A percentile compares a stretch with the other conserved stretches of the same genome.
These are phyloP conservation scores for Mormyrops boulengeri DNA, from an alignment of 2,797 vertebrate species.

Conservation along the genomic window DNA sequence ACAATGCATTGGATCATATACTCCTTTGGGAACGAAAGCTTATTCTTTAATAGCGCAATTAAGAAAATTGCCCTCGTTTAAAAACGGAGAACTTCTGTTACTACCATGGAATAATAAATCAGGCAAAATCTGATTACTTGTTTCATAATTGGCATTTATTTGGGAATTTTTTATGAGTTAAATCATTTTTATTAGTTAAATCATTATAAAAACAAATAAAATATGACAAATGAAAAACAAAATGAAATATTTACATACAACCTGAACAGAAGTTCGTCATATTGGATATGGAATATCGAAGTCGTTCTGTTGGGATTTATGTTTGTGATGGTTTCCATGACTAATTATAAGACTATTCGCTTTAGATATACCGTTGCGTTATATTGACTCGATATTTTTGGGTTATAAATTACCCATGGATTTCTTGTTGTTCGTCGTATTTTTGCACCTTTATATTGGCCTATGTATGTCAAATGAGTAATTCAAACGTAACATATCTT, in stretches of 20 bases:
- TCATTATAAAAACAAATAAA: not conserved
- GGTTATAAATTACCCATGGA: slow-evolving; percentile 1
- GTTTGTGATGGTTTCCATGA: not conserved
- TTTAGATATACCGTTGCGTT: not conserved
- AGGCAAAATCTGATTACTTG: not conserved
- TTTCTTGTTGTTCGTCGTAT: not conserved
- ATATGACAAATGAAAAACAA: not conserved
- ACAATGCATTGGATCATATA: not conserved
- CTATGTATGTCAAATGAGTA: not conserved
- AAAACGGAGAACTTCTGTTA: not conserved
- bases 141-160: not conserved
- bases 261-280: not conserved
- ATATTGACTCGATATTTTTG: not conserved
- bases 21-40: not conserved
- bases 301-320: not conserved
- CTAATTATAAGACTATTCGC: not conserved
- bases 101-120: not conserved
- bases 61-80: not conserved
- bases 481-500: not conserved
- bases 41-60: not conserved
- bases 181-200: not conserved
- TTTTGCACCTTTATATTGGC: not conserved
- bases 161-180: not conserved
- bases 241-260: not conserved
- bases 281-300: not conserved